Percentiles rank a stretch among this genome's conserved stretches.
Evolutionary conservation across 1,140 invertebrate species (phyloP).

Genomic region (Dolichoris vasculosae): DNA sequence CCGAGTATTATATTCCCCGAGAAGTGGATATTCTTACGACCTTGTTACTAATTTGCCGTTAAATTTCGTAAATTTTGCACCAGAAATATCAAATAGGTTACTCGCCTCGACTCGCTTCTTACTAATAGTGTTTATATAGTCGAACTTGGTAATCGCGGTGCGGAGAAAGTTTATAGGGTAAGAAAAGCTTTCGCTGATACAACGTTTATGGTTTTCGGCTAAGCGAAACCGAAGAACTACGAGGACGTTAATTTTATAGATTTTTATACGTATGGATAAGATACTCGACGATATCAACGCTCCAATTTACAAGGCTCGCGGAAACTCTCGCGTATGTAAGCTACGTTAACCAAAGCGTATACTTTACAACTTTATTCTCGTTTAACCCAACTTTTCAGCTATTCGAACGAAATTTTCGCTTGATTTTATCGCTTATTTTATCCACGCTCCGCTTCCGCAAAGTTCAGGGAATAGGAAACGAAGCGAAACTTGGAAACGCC

Average conservation of each 20-base stretch:
- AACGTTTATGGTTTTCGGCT: not conserved
- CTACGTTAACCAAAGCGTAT: conserved; percentile 6
- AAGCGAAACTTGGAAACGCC: conserved; percentile 4
- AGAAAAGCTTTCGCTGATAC: not conserved
- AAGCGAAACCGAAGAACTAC: not conserved
- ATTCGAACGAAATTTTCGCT: not conserved
- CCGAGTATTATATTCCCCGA: not conserved
- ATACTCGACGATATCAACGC: not conserved
- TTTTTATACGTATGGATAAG: not conserved
- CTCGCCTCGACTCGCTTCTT: not conserved
- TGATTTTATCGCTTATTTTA: not conserved
- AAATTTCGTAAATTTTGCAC: too few species aligned
- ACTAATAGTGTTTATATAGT: not conserved
- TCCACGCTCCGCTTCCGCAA: not conserved
- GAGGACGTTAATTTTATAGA: not conserved
- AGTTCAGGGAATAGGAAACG: conserved; percentile 33
- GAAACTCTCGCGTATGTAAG: not conserved
- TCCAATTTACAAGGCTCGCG: not conserved
- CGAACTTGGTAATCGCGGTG: not conserved
- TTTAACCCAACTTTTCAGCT: not conserved
- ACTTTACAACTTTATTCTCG: conserved; percentile 12
- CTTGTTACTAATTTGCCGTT: too few species aligned
- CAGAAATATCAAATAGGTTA: too few species aligned
- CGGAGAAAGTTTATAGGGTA: not conserved
- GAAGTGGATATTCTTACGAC: not conserved